Percentiles rank a stretch among this genome's conserved stretches.
Conservation (phyloP, 1,140 invertebrate species). For the Grapholita molesta region DNA sequence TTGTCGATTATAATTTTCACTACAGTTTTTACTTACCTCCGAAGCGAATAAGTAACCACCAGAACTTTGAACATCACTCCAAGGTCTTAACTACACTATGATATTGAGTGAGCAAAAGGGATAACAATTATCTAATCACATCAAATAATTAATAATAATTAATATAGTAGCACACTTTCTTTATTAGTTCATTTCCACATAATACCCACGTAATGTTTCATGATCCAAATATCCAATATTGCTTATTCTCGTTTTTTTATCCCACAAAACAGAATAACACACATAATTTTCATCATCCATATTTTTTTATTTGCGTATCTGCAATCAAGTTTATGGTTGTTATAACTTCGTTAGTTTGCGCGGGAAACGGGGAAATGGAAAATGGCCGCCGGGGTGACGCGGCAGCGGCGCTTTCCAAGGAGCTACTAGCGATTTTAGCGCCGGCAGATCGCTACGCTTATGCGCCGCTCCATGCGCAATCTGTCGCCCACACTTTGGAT, state of each 20-base stretch:
- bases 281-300: not conserved
- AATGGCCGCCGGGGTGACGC: slow-evolving; percentile 28
- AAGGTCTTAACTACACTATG: not conserved
- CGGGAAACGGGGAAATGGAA: slow-evolving; percentile 40
- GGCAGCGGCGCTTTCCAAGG: slow-evolving; percentile 36
- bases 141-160: not conserved
- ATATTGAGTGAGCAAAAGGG: not conserved
- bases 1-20: not conserved
- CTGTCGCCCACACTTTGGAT: slow-evolving; percentile 1
- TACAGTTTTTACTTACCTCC: not conserved
- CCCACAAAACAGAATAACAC: not conserved
- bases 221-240: not conserved
- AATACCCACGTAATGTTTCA: not conserved
- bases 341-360: slow-evolving; percentile 36
- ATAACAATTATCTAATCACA: not conserved
- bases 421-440: slow-evolving; percentile 38
- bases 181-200: not conserved
- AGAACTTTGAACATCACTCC: not conserved
- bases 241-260: not conserved
- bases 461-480: slow-evolving; percentile 50
- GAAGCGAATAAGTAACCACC: not conserved
- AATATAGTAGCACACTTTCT: not conserved
- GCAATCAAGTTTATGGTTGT: not conserved
- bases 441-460: slow-evolving; percentile 27
- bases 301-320: not conserved